Conservation (phyloP, 2,888 invertebrate species). For the Scaptodrosophila latifasciaeformis region DNA sequence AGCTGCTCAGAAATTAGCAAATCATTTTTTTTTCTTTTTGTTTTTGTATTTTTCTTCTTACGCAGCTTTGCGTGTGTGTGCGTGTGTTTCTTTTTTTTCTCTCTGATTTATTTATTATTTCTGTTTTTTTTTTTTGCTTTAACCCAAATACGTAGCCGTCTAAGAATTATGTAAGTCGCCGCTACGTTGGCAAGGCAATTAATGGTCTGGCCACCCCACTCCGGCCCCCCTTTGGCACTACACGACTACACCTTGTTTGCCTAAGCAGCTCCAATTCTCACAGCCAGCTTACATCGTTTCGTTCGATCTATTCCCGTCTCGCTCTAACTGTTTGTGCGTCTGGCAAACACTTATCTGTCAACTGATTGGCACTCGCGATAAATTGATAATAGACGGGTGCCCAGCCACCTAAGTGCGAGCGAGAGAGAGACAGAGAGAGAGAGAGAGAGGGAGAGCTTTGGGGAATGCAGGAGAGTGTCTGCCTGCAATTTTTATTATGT, state of each 20-base stretch:
- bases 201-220: too few species aligned
- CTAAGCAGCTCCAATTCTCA: slow-evolving; percentile 8
- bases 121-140: slow-evolving; percentile 40
- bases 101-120: background rate
- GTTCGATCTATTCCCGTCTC: too few species aligned
- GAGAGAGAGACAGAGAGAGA: too few species aligned
- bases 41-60: background rate
- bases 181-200: background rate
- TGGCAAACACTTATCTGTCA: slow-evolving; percentile 24
- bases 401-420: too few species aligned
- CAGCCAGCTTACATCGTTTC: too few species aligned
- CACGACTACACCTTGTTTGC: too few species aligned
- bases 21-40: slow-evolving; percentile 47
- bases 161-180: slow-evolving; percentile 54
- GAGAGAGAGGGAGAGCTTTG: too few species aligned
- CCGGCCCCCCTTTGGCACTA: too few species aligned
- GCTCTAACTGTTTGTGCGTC: background rate
- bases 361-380: slow-evolving; percentile 41
- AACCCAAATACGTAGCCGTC: slow-evolving; percentile 57
- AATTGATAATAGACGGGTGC: slow-evolving; percentile 34
- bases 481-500: too few species aligned
- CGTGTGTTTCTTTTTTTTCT: background rate
- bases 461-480: too few species aligned
- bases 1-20: slow-evolving; percentile 59
- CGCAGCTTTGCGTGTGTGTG: background rate